These are phyloP conservation scores for Pterocles orientalis DNA, from an alignment of 2,113 vertebrate species.

Conservation along the genomic window DNA sequence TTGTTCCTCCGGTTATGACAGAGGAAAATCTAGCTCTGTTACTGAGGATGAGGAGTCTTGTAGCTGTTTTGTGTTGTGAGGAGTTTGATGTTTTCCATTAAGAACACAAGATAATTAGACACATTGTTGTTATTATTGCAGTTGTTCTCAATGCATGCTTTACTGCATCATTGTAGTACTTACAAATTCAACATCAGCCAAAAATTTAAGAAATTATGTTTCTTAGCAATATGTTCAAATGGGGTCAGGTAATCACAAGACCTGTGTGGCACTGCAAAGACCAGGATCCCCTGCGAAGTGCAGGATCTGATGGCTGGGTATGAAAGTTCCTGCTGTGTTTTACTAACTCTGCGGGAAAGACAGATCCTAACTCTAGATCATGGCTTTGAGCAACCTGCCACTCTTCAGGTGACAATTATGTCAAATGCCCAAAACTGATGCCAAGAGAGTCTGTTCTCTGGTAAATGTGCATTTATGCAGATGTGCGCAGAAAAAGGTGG, in stretches of 20 bases:
- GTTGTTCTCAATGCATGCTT: not conserved
- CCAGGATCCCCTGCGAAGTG: not conserved
- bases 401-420: not conserved
- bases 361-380: not conserved
- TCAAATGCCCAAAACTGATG: not conserved
- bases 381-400: not conserved
- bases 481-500: not conserved
- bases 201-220: not conserved
- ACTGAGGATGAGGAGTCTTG: not conserved
- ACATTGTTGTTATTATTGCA: not conserved
- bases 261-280: rapidly evolving
- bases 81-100: not conserved
- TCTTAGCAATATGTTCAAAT: not conserved
- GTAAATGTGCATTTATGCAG: not conserved
- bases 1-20: not conserved
- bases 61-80: not conserved
- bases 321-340: not conserved
- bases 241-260: not conserved
- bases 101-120: not conserved
- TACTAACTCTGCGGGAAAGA: not conserved
- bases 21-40: not conserved
- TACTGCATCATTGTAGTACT: not conserved
- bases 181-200: not conserved
- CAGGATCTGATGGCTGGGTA: not conserved
- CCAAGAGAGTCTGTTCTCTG: not conserved